Evolutionary conservation across 2,797 vertebrate species (phyloP).

Genomic region (Chaunax sp.): DNA sequence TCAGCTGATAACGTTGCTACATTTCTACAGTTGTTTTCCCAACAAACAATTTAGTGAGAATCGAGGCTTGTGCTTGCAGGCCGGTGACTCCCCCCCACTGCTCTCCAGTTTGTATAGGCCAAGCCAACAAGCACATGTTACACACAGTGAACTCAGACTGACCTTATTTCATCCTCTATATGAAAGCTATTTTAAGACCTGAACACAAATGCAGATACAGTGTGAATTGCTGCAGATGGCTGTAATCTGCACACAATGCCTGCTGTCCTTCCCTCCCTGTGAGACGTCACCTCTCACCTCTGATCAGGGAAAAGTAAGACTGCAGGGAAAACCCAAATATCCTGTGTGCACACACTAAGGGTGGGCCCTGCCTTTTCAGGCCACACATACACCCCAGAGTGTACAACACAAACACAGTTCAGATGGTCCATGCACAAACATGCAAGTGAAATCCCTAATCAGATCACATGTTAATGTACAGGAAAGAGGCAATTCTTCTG

Average conservation of each 20-base stretch:
- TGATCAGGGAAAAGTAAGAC: slow-evolving; percentile 70
- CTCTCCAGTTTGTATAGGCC: slow-evolving; percentile 13
- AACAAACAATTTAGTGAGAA: slow-evolving; percentile 34
- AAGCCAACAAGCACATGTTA: slow-evolving; percentile 2
- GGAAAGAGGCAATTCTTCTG: slow-evolving; percentile 42
- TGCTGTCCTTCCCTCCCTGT: slow-evolving; percentile 73
- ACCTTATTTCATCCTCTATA: slow-evolving; percentile 20
- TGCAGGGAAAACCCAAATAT: slow-evolving; percentile 79
- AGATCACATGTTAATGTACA: slow-evolving; percentile 39
- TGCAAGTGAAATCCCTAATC: slow-evolving; percentile 35
- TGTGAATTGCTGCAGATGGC: slow-evolving; percentile 78
- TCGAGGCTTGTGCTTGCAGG: slow-evolving; percentile 3
- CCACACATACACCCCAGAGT: slow-evolving; percentile 62
- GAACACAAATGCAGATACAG: slow-evolving; percentile 45
- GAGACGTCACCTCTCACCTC: slow-evolving; percentile 81
- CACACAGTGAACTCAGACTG: slow-evolving; percentile 41
- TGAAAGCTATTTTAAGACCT: slow-evolving; percentile 39
- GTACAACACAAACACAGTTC: slow-evolving; percentile 55
- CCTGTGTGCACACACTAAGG: slow-evolving; percentile 75
- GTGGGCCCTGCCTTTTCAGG: slow-evolving; percentile 54
- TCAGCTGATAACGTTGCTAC: slow-evolving; percentile 36
- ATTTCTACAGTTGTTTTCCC: slow-evolving; percentile 25
- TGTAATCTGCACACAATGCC: slow-evolving; percentile 81
- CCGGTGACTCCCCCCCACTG: background rate
- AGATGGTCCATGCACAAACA: slow-evolving; percentile 38